Conservation (phyloP, 2,797 vertebrate species). For the Hydrocynus forskahlii region DNA sequence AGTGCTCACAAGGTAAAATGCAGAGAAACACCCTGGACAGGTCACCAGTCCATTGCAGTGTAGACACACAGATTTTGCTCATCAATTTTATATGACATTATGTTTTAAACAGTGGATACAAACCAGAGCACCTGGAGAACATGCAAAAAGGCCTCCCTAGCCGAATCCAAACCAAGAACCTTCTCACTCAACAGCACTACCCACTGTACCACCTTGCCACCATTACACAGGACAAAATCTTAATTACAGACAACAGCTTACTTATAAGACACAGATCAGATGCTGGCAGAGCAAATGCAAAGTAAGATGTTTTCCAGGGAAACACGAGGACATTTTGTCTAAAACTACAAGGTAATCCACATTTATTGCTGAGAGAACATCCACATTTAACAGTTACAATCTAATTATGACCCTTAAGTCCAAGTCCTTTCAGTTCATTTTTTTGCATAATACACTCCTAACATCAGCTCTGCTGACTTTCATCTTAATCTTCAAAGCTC, state of each 20-base stretch:
- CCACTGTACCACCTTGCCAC: too few species aligned
- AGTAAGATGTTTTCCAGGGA: background rate
- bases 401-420: constrained; percentile 13
- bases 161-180: too few species aligned
- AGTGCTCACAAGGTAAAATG: too few species aligned
- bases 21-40: too few species aligned
- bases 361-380: background rate
- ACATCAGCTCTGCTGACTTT: constrained; percentile 48
- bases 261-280: background rate
- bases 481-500: constrained; percentile 62
- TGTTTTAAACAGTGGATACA: too few species aligned
- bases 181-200: too few species aligned
- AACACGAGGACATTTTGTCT: background rate
- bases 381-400: constrained; percentile 15
- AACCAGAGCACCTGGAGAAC: too few species aligned
- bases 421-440: constrained; percentile 11
- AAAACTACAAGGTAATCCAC: background rate
- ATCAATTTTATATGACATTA: too few species aligned
- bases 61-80: too few species aligned
- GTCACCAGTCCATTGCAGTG: too few species aligned
- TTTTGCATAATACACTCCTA: constrained; percentile 14
- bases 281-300: too few species aligned
- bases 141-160: too few species aligned
- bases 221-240: background rate
- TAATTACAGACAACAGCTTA: background rate